These are phyloP conservation scores for Aurelia aurita DNA, from an alignment of 30 jellyfish, hydroid and myxozoan genomes.

Conservation along the genomic window DNA sequence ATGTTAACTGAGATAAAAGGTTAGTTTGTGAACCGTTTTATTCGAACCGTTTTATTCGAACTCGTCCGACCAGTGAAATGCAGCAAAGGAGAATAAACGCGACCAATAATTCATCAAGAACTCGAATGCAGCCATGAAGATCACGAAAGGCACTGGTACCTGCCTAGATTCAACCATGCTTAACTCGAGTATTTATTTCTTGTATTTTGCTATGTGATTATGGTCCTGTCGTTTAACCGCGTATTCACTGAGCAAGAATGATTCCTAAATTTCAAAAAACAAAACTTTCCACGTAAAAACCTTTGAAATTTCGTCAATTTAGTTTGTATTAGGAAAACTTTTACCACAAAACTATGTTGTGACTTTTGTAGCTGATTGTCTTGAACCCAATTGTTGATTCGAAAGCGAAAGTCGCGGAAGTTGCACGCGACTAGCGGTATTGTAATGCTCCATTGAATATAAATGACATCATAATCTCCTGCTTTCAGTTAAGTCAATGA, in stretches of 20 bases:
- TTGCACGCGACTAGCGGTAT: background rate
- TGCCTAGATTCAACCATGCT: constrained; percentile 43
- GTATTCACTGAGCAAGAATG: background rate
- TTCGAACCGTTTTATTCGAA: too few species aligned
- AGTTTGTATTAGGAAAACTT: too few species aligned
- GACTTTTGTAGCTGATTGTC: too few species aligned
- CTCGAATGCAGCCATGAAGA: background rate
- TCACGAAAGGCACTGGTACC: constrained; percentile 56
- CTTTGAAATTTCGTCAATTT: too few species aligned
- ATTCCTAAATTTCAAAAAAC: background rate
- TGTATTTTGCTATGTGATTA: constrained; percentile 1
- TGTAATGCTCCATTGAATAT: constrained; percentile 75
- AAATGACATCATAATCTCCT: constrained; percentile 57
- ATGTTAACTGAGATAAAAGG: too few species aligned
- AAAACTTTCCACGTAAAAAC: too few species aligned
- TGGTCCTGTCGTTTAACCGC: constrained; percentile 4
- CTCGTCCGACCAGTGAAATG: too few species aligned
- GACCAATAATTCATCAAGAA: too few species aligned
- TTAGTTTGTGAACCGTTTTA: too few species aligned
- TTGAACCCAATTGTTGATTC: background rate
- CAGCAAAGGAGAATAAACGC: too few species aligned
- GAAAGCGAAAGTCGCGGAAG: background rate
- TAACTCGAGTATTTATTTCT: constrained; percentile 6
- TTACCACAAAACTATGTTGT: too few species aligned
- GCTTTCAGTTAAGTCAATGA: constrained; percentile 48